Evolutionary conservation across 2,113 vertebrate genomes (phyloP).

Genomic region (Scortum barcoo): DNA sequence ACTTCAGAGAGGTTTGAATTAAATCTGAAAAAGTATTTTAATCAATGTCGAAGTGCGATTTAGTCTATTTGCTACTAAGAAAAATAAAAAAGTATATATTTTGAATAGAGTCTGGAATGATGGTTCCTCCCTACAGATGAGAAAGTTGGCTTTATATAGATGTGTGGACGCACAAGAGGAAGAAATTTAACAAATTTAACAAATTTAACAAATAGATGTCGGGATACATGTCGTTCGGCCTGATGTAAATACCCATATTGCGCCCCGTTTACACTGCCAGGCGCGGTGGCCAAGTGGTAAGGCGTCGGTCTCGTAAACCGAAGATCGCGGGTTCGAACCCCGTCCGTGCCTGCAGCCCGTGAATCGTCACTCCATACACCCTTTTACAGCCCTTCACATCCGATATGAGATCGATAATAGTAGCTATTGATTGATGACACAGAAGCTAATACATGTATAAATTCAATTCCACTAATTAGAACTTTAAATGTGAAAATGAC

Average conservation of each 20-base stretch:
- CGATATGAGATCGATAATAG: too few relatives aligned
- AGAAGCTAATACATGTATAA: too few relatives aligned
- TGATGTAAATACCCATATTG: not conserved
- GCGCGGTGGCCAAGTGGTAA: slow-evolving; percentile 97
- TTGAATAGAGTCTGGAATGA: not conserved
- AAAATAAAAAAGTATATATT: not conserved
- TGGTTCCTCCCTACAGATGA: rapidly evolving
- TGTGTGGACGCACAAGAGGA: not conserved
- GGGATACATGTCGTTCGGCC: too few relatives aligned
- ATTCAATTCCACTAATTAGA: too few relatives aligned
- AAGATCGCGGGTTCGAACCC: slow-evolving; percentile 94
- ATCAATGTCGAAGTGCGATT: not conserved
- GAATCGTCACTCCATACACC: too few relatives aligned
- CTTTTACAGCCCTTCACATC: too few relatives aligned
- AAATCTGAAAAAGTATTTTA: rapidly evolving
- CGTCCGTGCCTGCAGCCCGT: slow-evolving; percentile 84
- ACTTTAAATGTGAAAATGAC: too few relatives aligned
- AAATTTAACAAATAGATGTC: too few relatives aligned
- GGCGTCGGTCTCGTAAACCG: slow-evolving; percentile 95
- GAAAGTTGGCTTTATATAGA: not conserved
- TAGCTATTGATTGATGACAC: too few relatives aligned
- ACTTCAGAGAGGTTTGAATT: rapidly evolving
- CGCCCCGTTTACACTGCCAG: slow-evolving; percentile 52
- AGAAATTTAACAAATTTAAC: too few relatives aligned
- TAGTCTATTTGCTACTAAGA: not conserved